Evolutionary conservation across 2,797 vertebrate species (phyloP).

Genomic region (Pangasius larnaudii): DNA sequence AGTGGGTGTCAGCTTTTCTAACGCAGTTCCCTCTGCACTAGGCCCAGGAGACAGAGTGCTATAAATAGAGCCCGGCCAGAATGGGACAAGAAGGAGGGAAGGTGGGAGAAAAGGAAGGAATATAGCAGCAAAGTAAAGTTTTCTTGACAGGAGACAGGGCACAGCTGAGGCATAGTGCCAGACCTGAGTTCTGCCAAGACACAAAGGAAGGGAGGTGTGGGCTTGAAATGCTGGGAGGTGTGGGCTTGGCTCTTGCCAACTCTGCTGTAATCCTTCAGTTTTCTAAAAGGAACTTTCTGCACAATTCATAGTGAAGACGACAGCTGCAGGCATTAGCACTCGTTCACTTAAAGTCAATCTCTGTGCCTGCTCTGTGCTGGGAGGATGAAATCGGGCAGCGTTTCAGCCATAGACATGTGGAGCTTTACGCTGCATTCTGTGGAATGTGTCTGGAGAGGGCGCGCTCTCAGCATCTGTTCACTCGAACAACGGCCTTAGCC

Average conservation of each 20-base stretch:
- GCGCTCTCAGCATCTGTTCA: conserved; percentile 29
- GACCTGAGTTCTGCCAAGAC: conserved; percentile 35
- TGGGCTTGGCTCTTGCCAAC: conserved; percentile 1
- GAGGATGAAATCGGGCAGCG: conserved; percentile 7
- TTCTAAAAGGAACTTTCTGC: conserved; percentile 22
- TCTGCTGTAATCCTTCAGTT: conserved; percentile 26
- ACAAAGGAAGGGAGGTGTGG: not conserved
- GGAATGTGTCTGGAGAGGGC: not conserved
- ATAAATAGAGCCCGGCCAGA: conserved; percentile 52
- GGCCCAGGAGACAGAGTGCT: conserved; percentile 35
- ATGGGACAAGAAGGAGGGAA: not conserved
- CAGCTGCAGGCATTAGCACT: conserved; percentile 29
- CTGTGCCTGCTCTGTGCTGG: not conserved
- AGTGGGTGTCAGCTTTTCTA: conserved; percentile 33
- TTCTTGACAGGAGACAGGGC: conserved; percentile 47
- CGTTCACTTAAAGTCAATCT: conserved; percentile 13
- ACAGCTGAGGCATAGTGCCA: conserved; percentile 34
- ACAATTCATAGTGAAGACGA: conserved; percentile 11
- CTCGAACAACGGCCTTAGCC: conserved; percentile 32
- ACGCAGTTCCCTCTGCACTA: conserved; percentile 41
- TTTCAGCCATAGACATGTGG: not conserved
- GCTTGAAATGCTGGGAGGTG: not conserved
- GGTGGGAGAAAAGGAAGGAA: conserved; percentile 12
- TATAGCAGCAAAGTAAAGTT: conserved; percentile 19
- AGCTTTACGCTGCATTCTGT: not conserved